Base-by-base conservation (phyloP, 2,113 vertebrate genomes). In the Nibea coibor region DNA sequence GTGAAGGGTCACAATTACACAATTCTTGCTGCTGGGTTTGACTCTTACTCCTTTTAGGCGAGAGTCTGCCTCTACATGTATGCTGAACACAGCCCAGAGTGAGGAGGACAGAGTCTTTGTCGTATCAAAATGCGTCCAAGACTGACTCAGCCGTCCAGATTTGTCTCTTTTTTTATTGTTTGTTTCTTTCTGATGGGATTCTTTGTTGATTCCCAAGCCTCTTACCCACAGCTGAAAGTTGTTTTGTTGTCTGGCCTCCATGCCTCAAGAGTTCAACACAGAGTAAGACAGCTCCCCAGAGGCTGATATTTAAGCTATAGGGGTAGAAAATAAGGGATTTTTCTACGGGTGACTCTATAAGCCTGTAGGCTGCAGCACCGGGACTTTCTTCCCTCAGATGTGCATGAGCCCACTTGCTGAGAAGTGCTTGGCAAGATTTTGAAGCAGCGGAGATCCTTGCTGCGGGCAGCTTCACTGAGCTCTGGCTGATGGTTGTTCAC, bases 261-360 rank as follows among this genome's bases (percentile, higher is more conserved):
- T 61, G 75, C 81, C 79, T 72, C 54, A 53, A 39, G 71, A 89
- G 82, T 83, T 87, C 87, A 90, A 79, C 78, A 79, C 68, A 83
- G 61, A 85, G 76, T 82, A 82, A 89, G 72, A 53, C 80, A 72
- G 82, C 71, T 85, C 72, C 66, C 78, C 42, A 48, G 80, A 88
- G 66, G 76, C 75, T 79, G 75, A 86, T 85, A 88, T 88, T 89
- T 90, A 88, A 91, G 84, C 86, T 83, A 51, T 82, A 82, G 70
- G 74, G 26, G 59, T 87, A 58, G 81, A 87, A 89, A 88, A 87
- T 86, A 81, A 72, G 65, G 42, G 74, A 80, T 86, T 90, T 87
- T 70, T 47, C 74, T 75, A 26, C 48, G 56, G 73, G 72, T 87
- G 78, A 87, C 75, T 76, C 45, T 42, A 62, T 80, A 84, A 88